Base-by-base conservation (phyloP, 1,140 invertebrate genomes). In the Cotesia glomerata region DNA sequence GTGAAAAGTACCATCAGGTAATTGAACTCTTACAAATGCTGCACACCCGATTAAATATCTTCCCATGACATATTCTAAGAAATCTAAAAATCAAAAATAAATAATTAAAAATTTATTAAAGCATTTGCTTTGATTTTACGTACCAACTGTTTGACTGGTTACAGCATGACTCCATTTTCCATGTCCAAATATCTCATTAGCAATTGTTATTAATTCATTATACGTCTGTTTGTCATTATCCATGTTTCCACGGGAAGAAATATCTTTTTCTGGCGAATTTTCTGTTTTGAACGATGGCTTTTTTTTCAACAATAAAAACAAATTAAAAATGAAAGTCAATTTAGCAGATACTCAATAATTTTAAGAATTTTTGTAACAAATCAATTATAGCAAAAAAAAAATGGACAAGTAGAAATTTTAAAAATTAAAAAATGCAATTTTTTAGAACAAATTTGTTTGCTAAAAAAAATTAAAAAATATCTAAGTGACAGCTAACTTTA, bases 131-230 rank as follows among this genome's bases (percentile, higher is more conserved):
- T 54, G n/a, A 5, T 51, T 54, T 66, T 72, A 51, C 7, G 9
- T 70, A 80, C 81, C 82, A 54, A 84, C 69, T 54, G 77, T 78
- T 70, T 82, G 81, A 71, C 64, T 81, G 5, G 77, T 81, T 39
- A 83, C 72, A 1, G 74, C 56, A 69, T 84, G 80, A 71, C 67
- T 83, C 82, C 82, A 84, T 39, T 79, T 80, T 39, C 59, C 61
- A 56, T 76, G 52, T 5, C 81, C 80, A 65, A 84, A 80, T 14
- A 73, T 49, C 59, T 75, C 67, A 75, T 83, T 80, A 2, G 81
- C 81, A 52, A 76, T 63, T 18, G 63, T 49, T 56, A 81, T 78
- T 70, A 84, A 77, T 35, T 82, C 63, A 16, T 69, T 26, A 16
- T 72, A 75, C 26, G 65, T 52, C 11, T 52, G 34, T 2, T 5